These are phyloP conservation scores for Phylloscopus whistleri DNA, from an alignment of 2,113 vertebrate species.

Conservation along the genomic window DNA sequence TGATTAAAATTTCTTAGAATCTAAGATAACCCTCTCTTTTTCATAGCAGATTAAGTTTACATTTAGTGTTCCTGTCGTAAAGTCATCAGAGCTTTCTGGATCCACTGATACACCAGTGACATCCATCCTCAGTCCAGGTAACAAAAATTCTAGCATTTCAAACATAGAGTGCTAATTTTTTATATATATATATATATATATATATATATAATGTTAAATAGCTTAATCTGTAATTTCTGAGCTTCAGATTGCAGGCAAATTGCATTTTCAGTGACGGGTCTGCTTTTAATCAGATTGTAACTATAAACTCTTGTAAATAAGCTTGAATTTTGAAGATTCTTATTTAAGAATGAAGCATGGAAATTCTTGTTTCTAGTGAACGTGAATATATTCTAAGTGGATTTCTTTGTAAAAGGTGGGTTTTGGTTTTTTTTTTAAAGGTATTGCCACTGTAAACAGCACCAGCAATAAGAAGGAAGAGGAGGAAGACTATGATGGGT, in stretches of 20 bases:
- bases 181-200: no score
- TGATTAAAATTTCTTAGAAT: not conserved
- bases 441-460: slow-evolving; percentile 51
- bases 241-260: not conserved
- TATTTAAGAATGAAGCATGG: not conserved
- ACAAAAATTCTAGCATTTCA: slow-evolving; percentile 10
- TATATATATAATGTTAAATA: no score
- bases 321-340: not conserved
- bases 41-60: slow-evolving; percentile 79
- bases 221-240: not conserved
- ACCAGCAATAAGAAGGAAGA: slow-evolving; percentile 69
- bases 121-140: slow-evolving; percentile 73
- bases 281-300: not conserved
- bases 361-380: not conserved
- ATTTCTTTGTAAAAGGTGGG: not conserved
- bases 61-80: slow-evolving; percentile 91
- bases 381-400: not conserved
- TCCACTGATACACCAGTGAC: slow-evolving; percentile 72
- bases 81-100: slow-evolving; percentile 76
- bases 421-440: slow-evolving; percentile 37
- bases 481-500: slow-evolving; percentile 79
- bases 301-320: not conserved
- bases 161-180: not conserved
- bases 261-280: not conserved
- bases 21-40: not conserved